A percentile compares a stretch with the other conserved stretches of the same genome.
These are phyloP conservation scores for Tholera decimalis DNA, from an alignment of 2,888 invertebrate species.

Conservation along the genomic window DNA sequence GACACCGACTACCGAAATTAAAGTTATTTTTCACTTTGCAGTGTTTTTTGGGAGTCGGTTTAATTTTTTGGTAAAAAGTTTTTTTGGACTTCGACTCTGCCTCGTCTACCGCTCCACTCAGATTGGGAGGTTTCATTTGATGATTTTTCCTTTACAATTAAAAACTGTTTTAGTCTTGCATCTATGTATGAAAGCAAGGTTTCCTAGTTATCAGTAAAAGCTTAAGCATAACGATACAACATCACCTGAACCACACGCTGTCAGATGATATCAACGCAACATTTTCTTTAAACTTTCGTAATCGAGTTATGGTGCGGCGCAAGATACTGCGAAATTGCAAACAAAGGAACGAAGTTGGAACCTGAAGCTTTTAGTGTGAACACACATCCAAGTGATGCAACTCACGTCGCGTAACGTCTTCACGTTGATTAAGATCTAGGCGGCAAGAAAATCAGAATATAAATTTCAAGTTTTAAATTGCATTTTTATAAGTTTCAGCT, in stretches of 20 bases:
- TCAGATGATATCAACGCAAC: constrained; percentile 62
- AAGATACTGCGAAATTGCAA: constrained; percentile 36
- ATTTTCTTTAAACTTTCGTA: constrained; percentile 67
- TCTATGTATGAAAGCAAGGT: constrained; percentile 2
- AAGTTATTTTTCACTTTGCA: too few relatives aligned
- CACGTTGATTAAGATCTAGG: constrained; percentile 19
- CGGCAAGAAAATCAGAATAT: background rate
- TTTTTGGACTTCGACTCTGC: too few relatives aligned
- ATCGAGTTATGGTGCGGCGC: constrained; percentile 63
- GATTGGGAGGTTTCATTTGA: too few relatives aligned
- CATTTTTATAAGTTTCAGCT: background rate
- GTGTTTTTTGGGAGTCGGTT: too few relatives aligned
- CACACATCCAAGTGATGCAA: constrained; percentile 14
- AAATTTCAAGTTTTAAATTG: background rate
- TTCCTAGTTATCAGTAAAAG: constrained; percentile 7
- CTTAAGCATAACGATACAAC: constrained; percentile 35
- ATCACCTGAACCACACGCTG: constrained; percentile 55
- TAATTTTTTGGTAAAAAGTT: too few relatives aligned
- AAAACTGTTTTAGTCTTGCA: background rate
- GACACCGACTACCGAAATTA: too few relatives aligned
- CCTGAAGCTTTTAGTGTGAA: constrained; percentile 27
- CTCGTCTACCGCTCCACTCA: too few relatives aligned
- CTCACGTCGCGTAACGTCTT: background rate
- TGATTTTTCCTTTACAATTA: too few relatives aligned
- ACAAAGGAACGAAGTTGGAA: constrained; percentile 42